A percentile compares a stretch with the other conserved stretches of the same genome.
Conservation (phyloP, 2,113 vertebrate genomes). For the Otolemur garnettii region DNA sequence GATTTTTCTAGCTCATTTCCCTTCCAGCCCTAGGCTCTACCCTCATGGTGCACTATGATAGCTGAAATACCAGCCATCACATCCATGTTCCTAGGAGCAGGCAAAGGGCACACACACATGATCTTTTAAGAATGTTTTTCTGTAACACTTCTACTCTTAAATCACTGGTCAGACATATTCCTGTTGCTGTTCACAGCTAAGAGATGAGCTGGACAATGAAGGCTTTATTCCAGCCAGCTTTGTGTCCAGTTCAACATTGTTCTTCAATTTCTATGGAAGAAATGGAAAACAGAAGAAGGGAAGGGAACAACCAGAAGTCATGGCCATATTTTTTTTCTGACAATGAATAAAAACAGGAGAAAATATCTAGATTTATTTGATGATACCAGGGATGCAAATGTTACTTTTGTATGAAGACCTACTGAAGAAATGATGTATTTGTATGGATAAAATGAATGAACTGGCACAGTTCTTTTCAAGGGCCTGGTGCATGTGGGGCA, state of each 20-base stretch:
- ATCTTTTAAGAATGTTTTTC: constrained; percentile 22
- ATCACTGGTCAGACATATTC: not conserved
- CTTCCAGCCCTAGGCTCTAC: not conserved
- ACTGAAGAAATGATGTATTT: not conserved
- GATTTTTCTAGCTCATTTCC: not conserved
- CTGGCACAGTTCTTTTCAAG: not conserved
- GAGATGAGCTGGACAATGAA: not conserved
- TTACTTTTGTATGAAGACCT: not conserved
- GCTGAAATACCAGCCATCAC: not conserved
- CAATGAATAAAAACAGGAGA: not conserved
- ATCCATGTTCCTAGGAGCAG: not conserved
- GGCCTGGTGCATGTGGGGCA: too few species aligned
- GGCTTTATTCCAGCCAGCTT: not conserved
- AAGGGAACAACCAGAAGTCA: not conserved
- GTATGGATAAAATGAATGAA: not conserved
- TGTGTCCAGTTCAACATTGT: not conserved
- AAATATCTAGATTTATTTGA: constrained; percentile 27
- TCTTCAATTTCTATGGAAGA: not conserved
- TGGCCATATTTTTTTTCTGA: not conserved
- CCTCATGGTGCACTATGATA: not conserved
- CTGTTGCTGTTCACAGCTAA: not conserved
- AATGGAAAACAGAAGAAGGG: not conserved
- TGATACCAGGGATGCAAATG: not conserved
- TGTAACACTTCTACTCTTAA: not conserved
- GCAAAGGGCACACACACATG: not conserved